Percentiles rank a stretch among this genome's conserved stretches.
These are phyloP conservation scores for Campylomormyrus numenius DNA, from an alignment of 2,113 vertebrate species.

Conservation along the genomic window DNA sequence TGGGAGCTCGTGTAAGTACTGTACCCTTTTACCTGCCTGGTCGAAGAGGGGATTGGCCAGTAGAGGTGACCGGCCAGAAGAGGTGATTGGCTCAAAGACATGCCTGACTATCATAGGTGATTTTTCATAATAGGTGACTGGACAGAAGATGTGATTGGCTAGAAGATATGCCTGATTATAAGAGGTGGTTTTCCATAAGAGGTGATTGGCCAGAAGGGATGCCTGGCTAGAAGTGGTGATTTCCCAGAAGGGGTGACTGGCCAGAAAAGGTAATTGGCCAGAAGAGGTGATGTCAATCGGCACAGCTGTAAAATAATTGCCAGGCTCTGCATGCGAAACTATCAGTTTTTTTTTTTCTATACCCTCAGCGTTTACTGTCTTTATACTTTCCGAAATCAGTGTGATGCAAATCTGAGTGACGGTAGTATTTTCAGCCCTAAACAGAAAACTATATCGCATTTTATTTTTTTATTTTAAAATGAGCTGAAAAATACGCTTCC, in stretches of 20 bases:
- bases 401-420: not conserved
- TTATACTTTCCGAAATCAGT: not conserved
- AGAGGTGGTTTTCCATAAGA: not conserved
- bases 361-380: not conserved
- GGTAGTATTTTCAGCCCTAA: not conserved
- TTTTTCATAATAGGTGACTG: not conserved
- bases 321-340: not conserved
- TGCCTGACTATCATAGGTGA: not conserved
- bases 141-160: not conserved
- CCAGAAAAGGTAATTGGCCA: not conserved
- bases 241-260: not conserved
- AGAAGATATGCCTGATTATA: not conserved
- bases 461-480: not conserved
- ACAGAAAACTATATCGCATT: not conserved
- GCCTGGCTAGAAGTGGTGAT: not conserved
- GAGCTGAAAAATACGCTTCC: not conserved
- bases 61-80: not conserved
- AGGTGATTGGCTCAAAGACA: not conserved
- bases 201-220: not conserved
- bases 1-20: not conserved
- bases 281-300: not conserved
- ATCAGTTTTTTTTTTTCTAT: not conserved
- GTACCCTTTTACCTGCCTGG: not conserved
- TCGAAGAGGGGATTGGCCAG: not conserved
- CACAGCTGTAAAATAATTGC: not conserved